Base-by-base conservation (phyloP, 2,888 invertebrate species). In the Sminthurides aquaticus region DNA sequence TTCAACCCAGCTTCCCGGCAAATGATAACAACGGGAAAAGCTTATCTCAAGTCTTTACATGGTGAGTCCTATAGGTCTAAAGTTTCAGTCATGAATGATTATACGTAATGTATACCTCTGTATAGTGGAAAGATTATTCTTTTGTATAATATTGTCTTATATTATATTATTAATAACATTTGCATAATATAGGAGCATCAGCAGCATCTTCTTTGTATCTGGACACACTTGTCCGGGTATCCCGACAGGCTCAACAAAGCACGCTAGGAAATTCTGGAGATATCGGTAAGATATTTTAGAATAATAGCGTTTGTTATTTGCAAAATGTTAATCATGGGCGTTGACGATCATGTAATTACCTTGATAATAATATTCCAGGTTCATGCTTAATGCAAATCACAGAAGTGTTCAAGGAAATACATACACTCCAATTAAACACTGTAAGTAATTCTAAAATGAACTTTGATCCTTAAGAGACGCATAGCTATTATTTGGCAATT, bases 1-100 rank as follows among this genome's bases (percentile, higher is more conserved):
- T 95, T 95, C 83, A 94, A 93, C 82, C 94, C 93, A 65, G 91
- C 92, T 72, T 91, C 94, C 55, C 85, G 92, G 77, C 93, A 94
- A 82, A 86, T 95, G 84, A 91, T 95, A 80, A 89, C 90, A 76
- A 90, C 93, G 75, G 94, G 94, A 67, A 93, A 94, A 80, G 90
- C 93, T 67, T 94, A 94, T 80, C 84, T 95, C 76, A 95, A 95
- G 81, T 91, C 94, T 76, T 85, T 95, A 77, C 92, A 93, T 81
- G 91, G 94, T 94, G 82, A 88, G 89, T 54, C 84, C n/a, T n/a
- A n/a, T n/a, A n/a, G n/a, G n/a, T n/a, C n/a, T n/a, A n/a, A n/a
- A n/a, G n/a, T n/a, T n/a, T n/a, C n/a, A n/a, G n/a, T n/a, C n/a
- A n/a, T n/a, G n/a, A n/a, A n/a, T n/a, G n/a, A n/a, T n/a, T n/a